Percentiles rank a stretch among this genome's conserved stretches.
Evolutionary conservation across 2,797 vertebrate species (phyloP).

Genomic region (Mormyrops attenuatus): DNA sequence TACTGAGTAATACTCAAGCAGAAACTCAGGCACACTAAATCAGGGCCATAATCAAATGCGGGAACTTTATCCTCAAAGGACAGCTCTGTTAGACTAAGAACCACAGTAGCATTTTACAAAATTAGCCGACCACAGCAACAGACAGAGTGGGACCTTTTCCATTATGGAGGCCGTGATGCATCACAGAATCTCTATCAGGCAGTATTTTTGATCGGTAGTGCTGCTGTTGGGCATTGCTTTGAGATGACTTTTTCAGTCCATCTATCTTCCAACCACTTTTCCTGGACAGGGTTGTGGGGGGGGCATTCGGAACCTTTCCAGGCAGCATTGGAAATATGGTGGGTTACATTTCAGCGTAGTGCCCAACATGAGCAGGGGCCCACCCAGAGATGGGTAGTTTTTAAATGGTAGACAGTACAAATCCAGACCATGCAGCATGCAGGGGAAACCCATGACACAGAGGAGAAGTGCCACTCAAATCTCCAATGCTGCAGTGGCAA

Average conservation of each 20-base stretch:
- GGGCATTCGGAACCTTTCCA: background rate
- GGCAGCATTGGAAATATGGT: background rate
- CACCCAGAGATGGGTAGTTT: background rate
- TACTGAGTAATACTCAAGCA: background rate
- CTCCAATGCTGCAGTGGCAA: too few relatives aligned
- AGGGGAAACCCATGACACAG: background rate
- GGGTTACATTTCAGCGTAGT: background rate
- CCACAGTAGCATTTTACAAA: slow-evolving; percentile 3
- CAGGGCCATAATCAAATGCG: background rate
- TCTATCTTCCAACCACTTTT: background rate
- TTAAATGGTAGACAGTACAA: background rate
- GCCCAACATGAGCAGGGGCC: background rate
- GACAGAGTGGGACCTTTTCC: background rate
- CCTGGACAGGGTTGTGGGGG: background rate
- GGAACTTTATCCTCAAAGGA: slow-evolving; percentile 11
- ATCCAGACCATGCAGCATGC: background rate
- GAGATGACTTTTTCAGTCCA: background rate
- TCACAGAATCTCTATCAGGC: background rate
- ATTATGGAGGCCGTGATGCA: background rate
- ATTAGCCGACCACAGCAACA: background rate
- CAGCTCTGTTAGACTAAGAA: background rate
- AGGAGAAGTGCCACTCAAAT: background rate
- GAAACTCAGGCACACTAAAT: slow-evolving; percentile 18
- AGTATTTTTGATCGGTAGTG: background rate
- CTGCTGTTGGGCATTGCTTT: background rate